Percentiles rank a stretch among this genome's conserved stretches.
Conservation (phyloP, 53 echinoderm and acorn worm species). For the Stichopus horrens region DNA sequence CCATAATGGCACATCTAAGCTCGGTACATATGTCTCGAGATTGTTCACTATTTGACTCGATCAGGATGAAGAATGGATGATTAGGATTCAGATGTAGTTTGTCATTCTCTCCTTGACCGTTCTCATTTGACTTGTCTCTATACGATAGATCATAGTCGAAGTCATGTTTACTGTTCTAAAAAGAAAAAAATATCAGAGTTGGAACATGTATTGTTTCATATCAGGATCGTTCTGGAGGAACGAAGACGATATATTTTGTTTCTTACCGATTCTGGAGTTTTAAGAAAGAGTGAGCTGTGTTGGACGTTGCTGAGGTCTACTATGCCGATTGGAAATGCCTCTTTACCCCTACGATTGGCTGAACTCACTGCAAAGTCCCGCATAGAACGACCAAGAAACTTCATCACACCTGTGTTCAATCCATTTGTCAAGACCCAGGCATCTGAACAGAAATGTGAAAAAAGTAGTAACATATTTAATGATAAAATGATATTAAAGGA, state of each 20-base stretch:
- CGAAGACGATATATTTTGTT: no score
- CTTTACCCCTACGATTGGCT: constrained; percentile 40
- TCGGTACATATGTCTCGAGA: constrained; percentile 6
- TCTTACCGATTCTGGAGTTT: not conserved
- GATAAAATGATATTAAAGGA: no score
- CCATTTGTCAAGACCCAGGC: constrained; percentile 71
- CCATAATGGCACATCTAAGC: constrained; percentile 46
- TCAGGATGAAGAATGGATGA: constrained; percentile 66
- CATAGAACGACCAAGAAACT: constrained; percentile 60
- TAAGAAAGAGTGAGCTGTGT: constrained; percentile 31
- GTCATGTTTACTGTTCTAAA: no score
- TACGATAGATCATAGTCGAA: no score
- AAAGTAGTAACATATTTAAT: no score
- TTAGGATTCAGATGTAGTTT: constrained; percentile 55
- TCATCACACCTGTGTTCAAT: constrained; percentile 57
- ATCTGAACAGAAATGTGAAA: constrained; percentile 28
- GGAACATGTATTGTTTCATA: no score
- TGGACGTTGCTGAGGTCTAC: constrained; percentile 46
- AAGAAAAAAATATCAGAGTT: no score
- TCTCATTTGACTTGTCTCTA: no score
- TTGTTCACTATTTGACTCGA: constrained; percentile 35
- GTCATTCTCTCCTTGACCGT: no score
- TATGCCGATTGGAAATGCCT: constrained; percentile 57
- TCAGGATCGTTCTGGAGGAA: no score
- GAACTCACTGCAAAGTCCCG: constrained; percentile 62